These are phyloP conservation scores for Centrocercus urophasianus DNA, from an alignment of 2,113 vertebrate species.

Conservation along the genomic window DNA sequence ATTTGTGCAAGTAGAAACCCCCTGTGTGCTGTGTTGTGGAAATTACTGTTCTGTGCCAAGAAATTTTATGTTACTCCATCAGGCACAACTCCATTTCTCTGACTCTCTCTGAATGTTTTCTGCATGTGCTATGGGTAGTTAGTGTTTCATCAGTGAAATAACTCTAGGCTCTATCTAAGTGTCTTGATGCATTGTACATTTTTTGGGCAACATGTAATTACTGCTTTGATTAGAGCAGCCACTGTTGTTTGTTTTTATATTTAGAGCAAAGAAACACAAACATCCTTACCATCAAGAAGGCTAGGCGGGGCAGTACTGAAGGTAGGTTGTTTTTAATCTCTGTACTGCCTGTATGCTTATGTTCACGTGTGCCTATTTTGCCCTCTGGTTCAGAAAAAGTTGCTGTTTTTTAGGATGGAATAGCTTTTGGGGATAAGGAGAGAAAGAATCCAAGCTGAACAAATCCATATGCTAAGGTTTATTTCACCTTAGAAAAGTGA, in stretches of 20 bases:
- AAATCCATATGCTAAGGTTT: background rate
- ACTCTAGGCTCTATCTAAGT: background rate
- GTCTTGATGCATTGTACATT: conserved; percentile 3
- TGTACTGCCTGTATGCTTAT: background rate
- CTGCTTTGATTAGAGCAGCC: conserved; percentile 27
- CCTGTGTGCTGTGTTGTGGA: background rate
- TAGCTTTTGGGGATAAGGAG: background rate
- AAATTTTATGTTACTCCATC: background rate
- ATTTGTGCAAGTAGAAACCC: conserved; percentile 18
- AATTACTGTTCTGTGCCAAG: background rate
- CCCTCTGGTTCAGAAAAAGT: background rate
- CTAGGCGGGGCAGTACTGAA: conserved; percentile 6
- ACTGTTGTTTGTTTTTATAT: conserved; percentile 6
- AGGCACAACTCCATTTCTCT: background rate
- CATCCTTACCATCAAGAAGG: conserved; percentile 15
- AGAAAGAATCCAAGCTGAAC: conserved; percentile 10
- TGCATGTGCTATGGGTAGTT: background rate
- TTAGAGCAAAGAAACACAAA: conserved; percentile 44
- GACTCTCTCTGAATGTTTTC: conserved; percentile 2
- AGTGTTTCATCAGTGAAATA: background rate
- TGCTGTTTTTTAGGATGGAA: background rate
- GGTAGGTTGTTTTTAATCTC: conserved; percentile 29
- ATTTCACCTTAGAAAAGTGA: conserved; percentile 12
- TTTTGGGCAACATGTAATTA: background rate
- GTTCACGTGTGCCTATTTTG: background rate